phyloP scores from a whole-genome alignment of 2,797 vertebrate species.

The Manis crassicaudata region DNA sequence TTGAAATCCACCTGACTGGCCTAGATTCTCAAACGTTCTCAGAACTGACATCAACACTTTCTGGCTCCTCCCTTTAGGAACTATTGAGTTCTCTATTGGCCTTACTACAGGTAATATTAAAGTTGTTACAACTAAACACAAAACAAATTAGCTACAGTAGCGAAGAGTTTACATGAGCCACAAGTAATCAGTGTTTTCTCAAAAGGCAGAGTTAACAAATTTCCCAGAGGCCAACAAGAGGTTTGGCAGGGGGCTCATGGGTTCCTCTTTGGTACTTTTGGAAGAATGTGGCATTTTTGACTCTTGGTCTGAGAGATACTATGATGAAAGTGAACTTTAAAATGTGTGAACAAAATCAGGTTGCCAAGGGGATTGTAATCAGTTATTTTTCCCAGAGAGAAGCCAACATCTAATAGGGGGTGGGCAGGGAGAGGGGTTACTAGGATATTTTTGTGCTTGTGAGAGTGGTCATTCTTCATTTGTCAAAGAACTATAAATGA shows the following conservation, averaged over 20 bases:
- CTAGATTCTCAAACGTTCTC: neutral
- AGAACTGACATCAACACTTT: neutral
- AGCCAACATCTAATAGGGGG: neutral
- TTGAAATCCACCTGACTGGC: neutral
- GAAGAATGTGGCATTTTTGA: constrained; percentile 21
- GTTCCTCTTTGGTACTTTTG: neutral
- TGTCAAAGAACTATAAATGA: neutral
- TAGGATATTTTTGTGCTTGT: neutral
- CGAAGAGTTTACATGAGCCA: neutral
- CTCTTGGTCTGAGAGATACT: neutral
- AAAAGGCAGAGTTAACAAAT: neutral
- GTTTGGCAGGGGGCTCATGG: neutral
- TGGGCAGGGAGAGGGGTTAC: neutral
- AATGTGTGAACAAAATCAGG: neutral
- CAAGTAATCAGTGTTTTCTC: neutral
- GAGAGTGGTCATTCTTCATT: neutral
- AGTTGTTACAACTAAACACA: neutral
- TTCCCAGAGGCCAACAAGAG: neutral
- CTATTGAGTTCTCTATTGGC: neutral
- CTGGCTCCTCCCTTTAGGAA: neutral
- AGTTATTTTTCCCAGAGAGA: neutral
- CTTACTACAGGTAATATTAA: neutral
- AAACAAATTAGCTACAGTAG: neutral
- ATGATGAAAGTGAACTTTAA: constrained; percentile 39
- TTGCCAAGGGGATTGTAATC: neutral